A percentile compares a stretch with the other conserved stretches of the same genome.
Conservation (phyloP, 2,888 invertebrate genomes). For the Agrotis ipsilon region DNA sequence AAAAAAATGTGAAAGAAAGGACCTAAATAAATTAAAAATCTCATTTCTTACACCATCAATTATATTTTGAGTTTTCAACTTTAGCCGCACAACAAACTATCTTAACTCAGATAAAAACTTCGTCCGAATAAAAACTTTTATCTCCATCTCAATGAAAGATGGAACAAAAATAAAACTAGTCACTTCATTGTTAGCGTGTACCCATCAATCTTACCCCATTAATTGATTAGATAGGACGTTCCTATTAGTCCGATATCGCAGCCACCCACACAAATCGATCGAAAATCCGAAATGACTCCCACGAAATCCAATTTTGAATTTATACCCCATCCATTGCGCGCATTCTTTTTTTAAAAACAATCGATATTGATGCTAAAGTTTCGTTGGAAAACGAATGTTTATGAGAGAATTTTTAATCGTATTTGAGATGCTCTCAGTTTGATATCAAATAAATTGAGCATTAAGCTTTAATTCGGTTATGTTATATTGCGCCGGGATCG, state of each 20-base stretch:
- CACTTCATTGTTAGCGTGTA: constrained; percentile 76
- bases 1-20: too few species aligned
- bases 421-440: constrained; percentile 16
- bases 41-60: constrained; percentile 8
- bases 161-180: constrained; percentile 72
- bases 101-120: constrained; percentile 56
- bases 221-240: constrained; percentile 83
- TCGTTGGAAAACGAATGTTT: constrained; percentile 32
- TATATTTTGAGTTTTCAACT: constrained; percentile 29
- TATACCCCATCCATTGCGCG: constrained; percentile 26
- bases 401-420: constrained; percentile 21
- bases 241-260: constrained; percentile 78
- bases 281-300: constrained; percentile 51
- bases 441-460: constrained; percentile 68
- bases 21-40: too few species aligned
- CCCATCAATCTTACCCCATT: constrained; percentile 86
- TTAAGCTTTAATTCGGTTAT: constrained; percentile 69
- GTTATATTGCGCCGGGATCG: constrained; percentile 70
- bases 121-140: constrained; percentile 65
- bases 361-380: constrained; percentile 21
- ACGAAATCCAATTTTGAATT: constrained; percentile 31
- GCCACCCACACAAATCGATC: constrained; percentile 76
- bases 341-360: constrained; percentile 21
- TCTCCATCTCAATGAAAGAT: constrained; percentile 63
- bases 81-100: constrained; percentile 29